phyloP scores from a whole-genome alignment of 2,797 vertebrate species.

The Enteromius trimaculatus region DNA sequence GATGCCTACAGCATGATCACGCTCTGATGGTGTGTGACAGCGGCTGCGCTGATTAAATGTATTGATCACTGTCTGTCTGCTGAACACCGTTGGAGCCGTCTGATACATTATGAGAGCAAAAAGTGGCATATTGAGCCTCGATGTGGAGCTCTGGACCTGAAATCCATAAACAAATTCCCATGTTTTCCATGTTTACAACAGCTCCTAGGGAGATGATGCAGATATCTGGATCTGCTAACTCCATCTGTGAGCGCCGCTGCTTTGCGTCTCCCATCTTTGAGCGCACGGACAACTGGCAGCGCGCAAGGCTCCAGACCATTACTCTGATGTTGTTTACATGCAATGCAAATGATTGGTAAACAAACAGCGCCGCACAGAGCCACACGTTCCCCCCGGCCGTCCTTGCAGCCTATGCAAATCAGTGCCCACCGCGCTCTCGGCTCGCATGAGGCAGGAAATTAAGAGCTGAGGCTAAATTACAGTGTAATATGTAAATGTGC shows the following conservation, averaged over 20 bases:
- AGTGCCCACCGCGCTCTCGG: conserved; percentile 58
- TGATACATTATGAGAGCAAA: conserved; percentile 46
- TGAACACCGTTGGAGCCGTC: conserved; percentile 40
- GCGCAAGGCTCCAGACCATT: conserved; percentile 60
- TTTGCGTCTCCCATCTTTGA: conserved; percentile 26
- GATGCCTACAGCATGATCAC: conserved; percentile 23
- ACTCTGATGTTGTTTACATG: conserved; percentile 70
- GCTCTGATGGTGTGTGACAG: conserved; percentile 33
- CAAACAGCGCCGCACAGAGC: conserved; percentile 65
- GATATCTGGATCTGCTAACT: neutral
- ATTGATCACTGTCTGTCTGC: conserved; percentile 49
- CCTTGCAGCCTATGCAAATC: conserved; percentile 71
- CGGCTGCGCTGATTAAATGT: conserved; percentile 48
- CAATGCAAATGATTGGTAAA: conserved; percentile 71
- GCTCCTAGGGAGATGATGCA: conserved; percentile 11
- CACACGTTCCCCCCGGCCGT: conserved; percentile 62
- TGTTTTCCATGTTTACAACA: conserved; percentile 12
- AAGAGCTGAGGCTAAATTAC: conserved; percentile 67
- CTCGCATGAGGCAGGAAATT: conserved; percentile 70
- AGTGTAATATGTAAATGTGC: conserved; percentile 70
- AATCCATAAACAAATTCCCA: conserved; percentile 27
- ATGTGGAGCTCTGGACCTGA: neutral
- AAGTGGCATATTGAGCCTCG: conserved; percentile 13
- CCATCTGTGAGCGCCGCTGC: conserved; percentile 12
- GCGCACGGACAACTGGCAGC: conserved; percentile 50